Evolutionary conservation across 2,888 invertebrate species (phyloP).

Genomic region (Bellardia bayeri): DNA sequence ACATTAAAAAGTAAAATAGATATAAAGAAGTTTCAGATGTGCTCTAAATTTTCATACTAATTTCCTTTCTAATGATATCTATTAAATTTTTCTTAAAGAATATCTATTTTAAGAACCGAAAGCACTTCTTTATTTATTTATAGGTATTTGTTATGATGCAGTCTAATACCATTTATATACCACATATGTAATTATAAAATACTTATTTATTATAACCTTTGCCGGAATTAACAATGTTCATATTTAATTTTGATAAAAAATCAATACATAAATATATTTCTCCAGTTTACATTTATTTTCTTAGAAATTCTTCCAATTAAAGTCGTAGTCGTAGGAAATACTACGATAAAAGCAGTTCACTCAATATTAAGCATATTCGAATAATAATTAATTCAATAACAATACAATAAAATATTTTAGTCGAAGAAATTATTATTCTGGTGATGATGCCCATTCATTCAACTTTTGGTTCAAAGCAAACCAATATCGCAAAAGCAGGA

Average conservation of each 20-base stretch:
- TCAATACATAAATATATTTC: background rate
- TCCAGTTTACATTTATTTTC: background rate
- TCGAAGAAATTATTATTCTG: conserved; percentile 52
- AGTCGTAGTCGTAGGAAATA: background rate
- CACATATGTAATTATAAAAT: background rate
- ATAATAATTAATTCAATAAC: conserved; percentile 32
- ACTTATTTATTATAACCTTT: background rate
- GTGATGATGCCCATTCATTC: conserved; percentile 32
- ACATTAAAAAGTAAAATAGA: too few relatives aligned
- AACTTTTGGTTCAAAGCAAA: conserved; percentile 27
- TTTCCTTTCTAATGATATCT: too few relatives aligned
- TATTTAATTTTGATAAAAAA: background rate
- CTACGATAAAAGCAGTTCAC: background rate
- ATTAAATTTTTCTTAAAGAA: too few relatives aligned
- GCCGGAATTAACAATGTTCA: background rate
- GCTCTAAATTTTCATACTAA: too few relatives aligned
- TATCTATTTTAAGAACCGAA: too few relatives aligned
- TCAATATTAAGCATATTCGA: conserved; percentile 21
- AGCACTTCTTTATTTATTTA: too few relatives aligned
- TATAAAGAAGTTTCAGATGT: too few relatives aligned
- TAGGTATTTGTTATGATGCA: too few relatives aligned
- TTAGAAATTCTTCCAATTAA: conserved; percentile 14
- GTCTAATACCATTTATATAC: too few relatives aligned
- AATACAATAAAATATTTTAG: conserved; percentile 42
- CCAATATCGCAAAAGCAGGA: conserved; percentile 1